Base-by-base conservation (phyloP, 2,888 invertebrate species). In the Oscheius sp. region DNA sequence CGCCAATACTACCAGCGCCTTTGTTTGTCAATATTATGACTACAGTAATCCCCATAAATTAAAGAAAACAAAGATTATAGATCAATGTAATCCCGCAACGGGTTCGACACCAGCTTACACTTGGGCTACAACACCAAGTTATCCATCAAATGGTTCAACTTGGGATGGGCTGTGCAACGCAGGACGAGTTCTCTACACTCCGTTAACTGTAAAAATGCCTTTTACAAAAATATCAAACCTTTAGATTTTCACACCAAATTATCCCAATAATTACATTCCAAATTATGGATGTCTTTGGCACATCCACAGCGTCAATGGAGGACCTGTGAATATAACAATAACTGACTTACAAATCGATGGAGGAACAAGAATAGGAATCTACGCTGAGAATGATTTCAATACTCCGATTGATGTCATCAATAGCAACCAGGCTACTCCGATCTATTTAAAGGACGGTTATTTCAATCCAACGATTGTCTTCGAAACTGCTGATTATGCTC, bases 401-500 rank as follows among this genome's bases (percentile, higher is more conserved):
- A 53, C 25, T 2, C 53, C 53, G 21, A 53, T 53, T 53, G 12
- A 12, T 9, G 53, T 53, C 53, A 18, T 53, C 25, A 53, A 53
- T 21, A 16, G 21, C 53, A 12, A n/a, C 12, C 35, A 35, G n/a
- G 27, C 29, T 1, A 58, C 58, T 29, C 58, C 58, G 1, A 58
- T 58, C 29, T 25, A 5, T 27, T n/a, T 58, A 5, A n/a, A 12
- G 25, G 58, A 58, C 27, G 5, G 7, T 13, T 25, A 43, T 25
- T 61, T 43, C 25, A 61, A 61, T 61, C 61, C 61, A n/a, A 61
- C 61, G 43, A 61, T 61, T 18, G 45, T 61, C 12, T 61, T 61
- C 43, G 41, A 61, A 43, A 61, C 61, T 18, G 43, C 61, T 21
- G 61, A 61, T 21, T n/a, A 45, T 23, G 18, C n/a, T 43, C 45